Evolutionary conservation across 35 echinoderm and acorn worm species (phyloP).

Genomic region (Lytechinus pictus): DNA sequence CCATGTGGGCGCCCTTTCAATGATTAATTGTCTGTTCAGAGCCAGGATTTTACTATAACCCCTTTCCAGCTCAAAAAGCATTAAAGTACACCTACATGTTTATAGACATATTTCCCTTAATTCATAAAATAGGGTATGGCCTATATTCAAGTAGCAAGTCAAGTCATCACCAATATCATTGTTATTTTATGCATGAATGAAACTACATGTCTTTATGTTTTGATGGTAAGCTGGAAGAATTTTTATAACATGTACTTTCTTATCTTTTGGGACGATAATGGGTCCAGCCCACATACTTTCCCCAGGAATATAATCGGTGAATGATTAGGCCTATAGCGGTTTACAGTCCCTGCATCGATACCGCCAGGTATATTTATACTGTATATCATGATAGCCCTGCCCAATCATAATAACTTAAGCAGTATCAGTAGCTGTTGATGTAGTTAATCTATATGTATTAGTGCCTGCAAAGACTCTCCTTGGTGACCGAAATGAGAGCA

Average conservation of each 20-base stretch:
- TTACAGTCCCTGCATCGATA: neutral
- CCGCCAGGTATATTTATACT: neutral
- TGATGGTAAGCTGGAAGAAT: neutral
- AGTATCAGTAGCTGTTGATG: neutral
- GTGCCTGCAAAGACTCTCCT: neutral
- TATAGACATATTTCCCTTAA: too few species aligned
- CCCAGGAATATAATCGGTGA: neutral
- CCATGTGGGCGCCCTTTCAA: too few species aligned
- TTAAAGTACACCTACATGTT: too few species aligned
- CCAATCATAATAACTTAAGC: neutral
- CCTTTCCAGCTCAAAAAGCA: too few species aligned
- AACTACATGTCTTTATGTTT: neutral
- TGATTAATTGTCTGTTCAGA: too few species aligned
- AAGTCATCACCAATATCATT: neutral
- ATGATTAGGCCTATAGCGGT: neutral
- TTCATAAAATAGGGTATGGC: too few species aligned
- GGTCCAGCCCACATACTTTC: neutral
- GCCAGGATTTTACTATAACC: too few species aligned
- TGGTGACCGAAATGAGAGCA: neutral
- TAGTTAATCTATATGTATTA: neutral
- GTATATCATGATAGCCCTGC: conserved; percentile 1
- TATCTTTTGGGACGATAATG: neutral
- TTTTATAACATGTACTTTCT: neutral
- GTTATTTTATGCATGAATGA: neutral
- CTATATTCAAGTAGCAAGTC: too few species aligned